phyloP scores from a whole-genome alignment of 2,888 invertebrate genomes.

The Adelphocoris suturalis region DNA sequence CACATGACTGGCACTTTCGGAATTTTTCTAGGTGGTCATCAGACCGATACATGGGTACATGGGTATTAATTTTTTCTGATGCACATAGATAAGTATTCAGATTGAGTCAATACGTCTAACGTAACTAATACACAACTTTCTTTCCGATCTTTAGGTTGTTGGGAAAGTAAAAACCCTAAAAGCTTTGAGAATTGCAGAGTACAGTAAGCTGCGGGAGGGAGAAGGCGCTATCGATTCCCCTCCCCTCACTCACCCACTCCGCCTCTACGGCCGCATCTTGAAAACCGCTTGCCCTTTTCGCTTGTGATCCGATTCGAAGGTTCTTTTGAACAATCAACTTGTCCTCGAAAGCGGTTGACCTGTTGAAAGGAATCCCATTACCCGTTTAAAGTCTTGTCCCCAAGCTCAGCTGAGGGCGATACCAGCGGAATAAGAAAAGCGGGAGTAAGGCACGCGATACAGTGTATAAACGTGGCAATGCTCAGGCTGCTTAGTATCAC shows the following conservation, averaged over 20 bases:
- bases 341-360: slow-evolving; percentile 51
- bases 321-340: slow-evolving; percentile 55
- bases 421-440: background rate
- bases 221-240: background rate
- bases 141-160: too few species aligned
- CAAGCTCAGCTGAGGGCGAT: background rate
- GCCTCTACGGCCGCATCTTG: background rate
- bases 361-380: slow-evolving; percentile 60
- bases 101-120: too few species aligned
- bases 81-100: too few species aligned
- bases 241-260: background rate
- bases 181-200: background rate
- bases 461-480: too few species aligned
- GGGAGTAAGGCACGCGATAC: background rate
- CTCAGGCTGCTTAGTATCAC: too few species aligned
- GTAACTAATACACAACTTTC: too few species aligned
- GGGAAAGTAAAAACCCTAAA: background rate
- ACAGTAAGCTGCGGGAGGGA: background rate
- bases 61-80: too few species aligned
- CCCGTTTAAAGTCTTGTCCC: slow-evolving; percentile 21
- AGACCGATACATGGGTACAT: too few species aligned
- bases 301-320: slow-evolving; percentile 56
- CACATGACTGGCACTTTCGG: too few species aligned
- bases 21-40: too few species aligned
- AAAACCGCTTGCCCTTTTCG: slow-evolving; percentile 59